phyloP scores from a whole-genome alignment of 2,888 invertebrate species.

The Apantesis nais region DNA sequence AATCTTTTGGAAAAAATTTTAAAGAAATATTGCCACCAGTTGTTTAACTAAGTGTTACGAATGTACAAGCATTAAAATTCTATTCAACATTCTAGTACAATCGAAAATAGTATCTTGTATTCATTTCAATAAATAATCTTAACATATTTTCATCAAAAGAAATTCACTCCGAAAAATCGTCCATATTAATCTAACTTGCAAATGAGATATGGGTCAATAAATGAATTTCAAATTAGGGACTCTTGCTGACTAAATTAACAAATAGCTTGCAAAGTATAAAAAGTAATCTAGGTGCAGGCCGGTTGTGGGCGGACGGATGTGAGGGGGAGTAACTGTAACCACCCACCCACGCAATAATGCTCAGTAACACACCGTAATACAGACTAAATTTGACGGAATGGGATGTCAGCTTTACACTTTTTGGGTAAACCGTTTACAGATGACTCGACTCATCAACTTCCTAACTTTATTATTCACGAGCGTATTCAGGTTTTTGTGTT shows the following conservation, averaged over 20 bases:
- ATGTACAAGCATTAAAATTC: not conserved
- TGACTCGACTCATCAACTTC: constrained; percentile 13
- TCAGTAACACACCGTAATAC: constrained; percentile 25
- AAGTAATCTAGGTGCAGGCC: constrained; percentile 49
- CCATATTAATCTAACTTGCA: constrained; percentile 16
- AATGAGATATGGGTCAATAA: constrained; percentile 19
- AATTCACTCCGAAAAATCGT: not conserved
- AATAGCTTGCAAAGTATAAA: constrained; percentile 40
- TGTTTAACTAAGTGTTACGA: not conserved
- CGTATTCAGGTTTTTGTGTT: constrained; percentile 12
- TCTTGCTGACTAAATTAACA: constrained; percentile 31
- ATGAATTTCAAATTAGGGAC: constrained; percentile 9
- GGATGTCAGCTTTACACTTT: constrained; percentile 5
- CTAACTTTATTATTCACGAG: constrained; percentile 7
- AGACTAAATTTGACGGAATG: constrained; percentile 4
- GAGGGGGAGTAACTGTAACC: constrained; percentile 39
- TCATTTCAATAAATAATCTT: not conserved
- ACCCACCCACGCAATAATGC: constrained; percentile 40
- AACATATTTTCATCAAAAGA: not conserved
- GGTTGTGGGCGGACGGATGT: constrained; percentile 52
- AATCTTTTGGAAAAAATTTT: too few relatives aligned
- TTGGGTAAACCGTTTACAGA: constrained; percentile 12
- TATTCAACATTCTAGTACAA: too few relatives aligned
- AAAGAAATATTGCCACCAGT: not conserved
- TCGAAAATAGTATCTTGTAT: not conserved